These are phyloP conservation scores for Scaptodrosophila latifasciaeformis DNA, from an alignment of 2,888 invertebrate species.

Conservation along the genomic window DNA sequence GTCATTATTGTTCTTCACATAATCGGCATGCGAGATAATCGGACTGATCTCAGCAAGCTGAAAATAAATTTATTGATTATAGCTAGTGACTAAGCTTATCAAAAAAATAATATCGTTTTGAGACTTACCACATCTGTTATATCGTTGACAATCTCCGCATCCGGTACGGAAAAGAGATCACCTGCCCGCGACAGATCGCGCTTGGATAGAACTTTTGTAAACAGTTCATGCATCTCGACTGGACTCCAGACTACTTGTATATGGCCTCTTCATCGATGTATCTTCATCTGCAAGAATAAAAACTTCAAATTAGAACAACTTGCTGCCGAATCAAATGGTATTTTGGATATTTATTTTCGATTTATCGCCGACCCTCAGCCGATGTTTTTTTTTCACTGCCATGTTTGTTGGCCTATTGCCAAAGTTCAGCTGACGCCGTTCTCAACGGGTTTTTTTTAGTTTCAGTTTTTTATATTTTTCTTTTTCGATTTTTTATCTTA, in stretches of 20 bases:
- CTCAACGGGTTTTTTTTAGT: conserved; percentile 24
- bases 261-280: no score
- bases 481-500: conserved; percentile 51
- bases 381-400: conserved; percentile 50
- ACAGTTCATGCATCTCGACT: conserved; percentile 89
- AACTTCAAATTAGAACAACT: no score
- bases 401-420: conserved; percentile 52
- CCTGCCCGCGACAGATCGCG: conserved; percentile 93
- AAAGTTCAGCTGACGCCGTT: conserved; percentile 50
- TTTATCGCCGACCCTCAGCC: no score
- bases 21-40: conserved; percentile 88
- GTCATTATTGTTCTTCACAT: conserved; percentile 90
- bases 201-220: conserved; percentile 91
- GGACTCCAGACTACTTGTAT: background rate
- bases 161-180: conserved; percentile 91
- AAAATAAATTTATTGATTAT: no score
- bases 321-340: background rate
- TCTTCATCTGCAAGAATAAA: no score
- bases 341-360: conserved; percentile 24
- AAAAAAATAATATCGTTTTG: background rate
- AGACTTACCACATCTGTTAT: conserved; percentile 86
- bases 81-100: no score
- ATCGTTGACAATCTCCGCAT: conserved; percentile 89
- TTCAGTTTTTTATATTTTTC: background rate
- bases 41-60: conserved; percentile 85